Base-by-base conservation (phyloP, 2,113 vertebrate species). In the Murina feae region DNA sequence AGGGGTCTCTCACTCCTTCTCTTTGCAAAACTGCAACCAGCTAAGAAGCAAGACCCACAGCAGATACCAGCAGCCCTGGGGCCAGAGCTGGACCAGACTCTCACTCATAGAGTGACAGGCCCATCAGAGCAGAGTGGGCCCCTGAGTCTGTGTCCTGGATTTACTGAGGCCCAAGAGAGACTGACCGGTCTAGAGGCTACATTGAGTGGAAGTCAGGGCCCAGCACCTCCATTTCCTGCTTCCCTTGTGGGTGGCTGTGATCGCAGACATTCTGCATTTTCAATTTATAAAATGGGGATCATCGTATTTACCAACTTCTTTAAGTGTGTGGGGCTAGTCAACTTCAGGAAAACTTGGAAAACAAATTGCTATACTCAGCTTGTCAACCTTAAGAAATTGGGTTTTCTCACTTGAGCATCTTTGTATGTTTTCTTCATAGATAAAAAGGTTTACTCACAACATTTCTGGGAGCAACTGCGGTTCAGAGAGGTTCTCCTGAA, bases 281-380 rank as follows among this genome's bases (percentile, higher is more conserved):
- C 28, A 82, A 35, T 35, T 95, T 65, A 69, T 69, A 82, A 88
- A 95, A 95, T 35, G 35, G 17, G 58, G 53, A 81, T 87, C 32
- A 53, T 89, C 69, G 4, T 60, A 79, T 91, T 95, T 95, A 89
- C 42, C 79, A 76, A 75, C 78, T 95, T 89, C 9, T 86, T 32
- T 17, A 86, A 91, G 80, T 63, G 83, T 1, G 4, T 76, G 84
- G 39, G 53, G 86, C 90, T 63, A 66, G 89, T 91, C 65, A 80
- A 32, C 75, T 71, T 96, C 86, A 91, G 94, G 80, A 83, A 80
- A 82, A 92, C 44, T 88, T 74, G 60, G 91, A 86, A 75, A 92
- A 55, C 65, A 9, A 32, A 30, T 37, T 44, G 65, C 71, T 53
- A 37, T 4, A 16, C 51, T 95, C 51, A 60, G 85, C 68, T 86